Evolutionary conservation across 2,888 invertebrate species (phyloP), one percentile per base, ranked within the genome.

Genomic region (Parelbella ahira): DNA sequence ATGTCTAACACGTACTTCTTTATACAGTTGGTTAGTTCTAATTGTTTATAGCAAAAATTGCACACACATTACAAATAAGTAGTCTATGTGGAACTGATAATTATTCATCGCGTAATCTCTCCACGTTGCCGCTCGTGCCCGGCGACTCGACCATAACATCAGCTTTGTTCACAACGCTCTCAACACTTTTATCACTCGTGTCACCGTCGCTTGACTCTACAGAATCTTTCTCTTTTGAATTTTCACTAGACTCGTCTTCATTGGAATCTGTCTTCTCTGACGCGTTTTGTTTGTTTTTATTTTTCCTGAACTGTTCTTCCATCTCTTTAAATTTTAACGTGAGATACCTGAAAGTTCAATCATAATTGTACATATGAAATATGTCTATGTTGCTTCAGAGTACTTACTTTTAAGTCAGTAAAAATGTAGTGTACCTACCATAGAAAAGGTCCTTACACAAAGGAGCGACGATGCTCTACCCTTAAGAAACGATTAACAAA

Each of bases 291-390:
- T 87, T 82, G 56, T 89, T 90, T 51, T 91, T 90, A 53, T 93
- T 93, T 60, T 92, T 90, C 44, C 90, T 91, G 79, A 94, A 90
- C 75, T 94, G 93, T 51, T 93, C 93, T 73, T 95, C 95, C 92
- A 94, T 93, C 77, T 96, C 95, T 82, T 93, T 92, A 66, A 94
- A 96, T 68, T 95, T 95, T 43, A 94, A 78, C 5, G 93, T 93
- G 34, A 96, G 80, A 65, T 95, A 95, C 78, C 94, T 93, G 65
- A 10, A 83, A 80, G 4, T 9, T 15, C 3, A 24, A 18, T 6
- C n/a, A n/a, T n/a, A n/a, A n/a, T n/a, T n/a, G n/a, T n/a, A n/a
- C n/a, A n/a, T n/a, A n/a, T n/a, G n/a, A n/a, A n/a, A n/a, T n/a
- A n/a, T n/a, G n/a, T n/a, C n/a, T n/a, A n/a, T n/a, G n/a, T n/a